A percentile compares a stretch with the other conserved stretches of the same genome.
phyloP scores from a whole-genome alignment of 2,888 invertebrate genomes.

The Metacarcinus magister region DNA sequence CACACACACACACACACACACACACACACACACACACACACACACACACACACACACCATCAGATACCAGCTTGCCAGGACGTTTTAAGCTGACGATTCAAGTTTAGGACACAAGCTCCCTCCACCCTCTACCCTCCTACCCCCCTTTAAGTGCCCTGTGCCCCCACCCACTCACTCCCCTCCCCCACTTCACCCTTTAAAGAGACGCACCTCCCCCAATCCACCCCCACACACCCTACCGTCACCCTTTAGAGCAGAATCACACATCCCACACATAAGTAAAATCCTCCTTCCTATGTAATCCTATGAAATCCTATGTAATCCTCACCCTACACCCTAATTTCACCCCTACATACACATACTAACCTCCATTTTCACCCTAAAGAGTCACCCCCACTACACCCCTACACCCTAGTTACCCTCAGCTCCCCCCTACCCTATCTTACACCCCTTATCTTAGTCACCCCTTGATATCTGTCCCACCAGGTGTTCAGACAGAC shows the following conservation, averaged over 20 bases:
- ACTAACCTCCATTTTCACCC: not conserved
- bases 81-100: slow-evolving; percentile 36
- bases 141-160: not conserved
- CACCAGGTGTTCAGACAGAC: not conserved
- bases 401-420: not conserved
- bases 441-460: not conserved
- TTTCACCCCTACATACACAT: not conserved
- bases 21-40: slow-evolving; percentile 48
- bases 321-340: not conserved
- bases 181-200: not conserved
- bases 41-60: not conserved
- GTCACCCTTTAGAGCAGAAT: not conserved
- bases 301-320: not conserved
- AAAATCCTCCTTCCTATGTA: not conserved
- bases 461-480: not conserved
- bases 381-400: not conserved
- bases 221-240: not conserved
- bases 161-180: not conserved
- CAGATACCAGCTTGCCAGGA: slow-evolving; percentile 5
- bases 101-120: slow-evolving; percentile 5
- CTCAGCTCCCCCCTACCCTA: not conserved
- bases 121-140: not conserved
- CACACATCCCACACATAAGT: not conserved
- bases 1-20: slow-evolving; percentile 48
- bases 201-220: not conserved